Conservation (phyloP, 2,888 invertebrate species). For the Cosmia trapezina region DNA sequence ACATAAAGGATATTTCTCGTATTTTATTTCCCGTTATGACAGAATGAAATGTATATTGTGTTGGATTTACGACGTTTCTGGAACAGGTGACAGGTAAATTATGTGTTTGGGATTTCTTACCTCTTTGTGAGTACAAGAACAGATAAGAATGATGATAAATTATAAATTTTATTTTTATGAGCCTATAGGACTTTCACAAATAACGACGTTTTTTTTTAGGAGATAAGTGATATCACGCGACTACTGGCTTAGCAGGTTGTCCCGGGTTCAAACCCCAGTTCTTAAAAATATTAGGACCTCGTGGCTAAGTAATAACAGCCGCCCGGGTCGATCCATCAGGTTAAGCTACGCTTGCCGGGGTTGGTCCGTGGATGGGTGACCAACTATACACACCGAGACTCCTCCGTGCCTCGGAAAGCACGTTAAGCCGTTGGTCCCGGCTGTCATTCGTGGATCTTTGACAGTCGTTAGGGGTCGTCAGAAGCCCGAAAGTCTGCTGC, state of each 20-base stretch:
- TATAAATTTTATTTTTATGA: neutral
- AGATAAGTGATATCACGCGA: neutral
- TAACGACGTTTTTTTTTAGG: neutral
- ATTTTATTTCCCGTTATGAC: constrained; percentile 35
- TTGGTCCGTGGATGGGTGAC: too few species aligned
- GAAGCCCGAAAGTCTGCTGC: too few species aligned
- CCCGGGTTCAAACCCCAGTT: neutral
- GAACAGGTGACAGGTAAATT: constrained; percentile 40
- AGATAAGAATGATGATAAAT: constrained; percentile 29
- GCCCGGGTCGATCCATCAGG: too few species aligned
- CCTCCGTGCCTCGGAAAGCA: too few species aligned
- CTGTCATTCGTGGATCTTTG: too few species aligned
- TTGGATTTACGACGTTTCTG: constrained; percentile 41
- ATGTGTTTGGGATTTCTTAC: constrained; percentile 13
- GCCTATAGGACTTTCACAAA: neutral
- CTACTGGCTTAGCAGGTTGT: neutral
- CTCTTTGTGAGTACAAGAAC: constrained; percentile 20
- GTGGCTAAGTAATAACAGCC: too few species aligned
- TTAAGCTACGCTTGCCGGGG: too few species aligned
- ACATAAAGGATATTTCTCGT: constrained; percentile 24
- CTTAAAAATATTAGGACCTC: neutral
- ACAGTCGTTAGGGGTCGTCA: too few species aligned
- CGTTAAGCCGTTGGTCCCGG: too few species aligned
- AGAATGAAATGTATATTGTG: constrained; percentile 43
- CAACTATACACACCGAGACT: too few species aligned